Percentiles rank a stretch among this genome's conserved stretches.
Conservation (phyloP, 1,140 invertebrate species). For the Propsilocerus akamusi region DNA sequence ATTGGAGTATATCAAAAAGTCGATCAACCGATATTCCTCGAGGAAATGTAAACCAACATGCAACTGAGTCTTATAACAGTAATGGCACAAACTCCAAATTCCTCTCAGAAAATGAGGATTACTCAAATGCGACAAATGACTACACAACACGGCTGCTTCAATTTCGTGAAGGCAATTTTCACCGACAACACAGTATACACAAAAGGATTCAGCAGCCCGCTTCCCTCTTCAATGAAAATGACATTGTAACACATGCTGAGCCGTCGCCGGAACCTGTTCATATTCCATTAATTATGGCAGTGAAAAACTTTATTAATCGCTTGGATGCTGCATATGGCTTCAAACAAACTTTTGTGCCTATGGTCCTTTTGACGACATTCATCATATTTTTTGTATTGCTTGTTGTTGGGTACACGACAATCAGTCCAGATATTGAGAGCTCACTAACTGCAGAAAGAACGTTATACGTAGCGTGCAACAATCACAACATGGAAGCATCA, state of each 20-base stretch:
- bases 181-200: neutral
- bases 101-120: neutral
- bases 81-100: neutral
- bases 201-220: neutral
- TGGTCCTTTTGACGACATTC: conserved; percentile 35
- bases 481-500: neutral
- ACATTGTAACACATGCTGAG: conserved; percentile 4
- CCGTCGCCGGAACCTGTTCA: neutral
- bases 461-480: conserved; percentile 5
- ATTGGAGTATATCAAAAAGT: neutral
- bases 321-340: conserved; percentile 12
- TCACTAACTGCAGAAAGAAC: conserved; percentile 7
- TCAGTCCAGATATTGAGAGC: conserved; percentile 17
- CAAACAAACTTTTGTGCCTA: conserved; percentile 42
- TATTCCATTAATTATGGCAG: conserved; percentile 1
- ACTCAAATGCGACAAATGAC: neutral
- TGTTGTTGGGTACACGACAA: conserved; percentile 44
- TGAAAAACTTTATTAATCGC: conserved; percentile 5
- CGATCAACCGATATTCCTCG: neutral
- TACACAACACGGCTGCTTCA: conserved; percentile 4
- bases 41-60: neutral
- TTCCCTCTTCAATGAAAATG: neutral
- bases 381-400: conserved; percentile 43
- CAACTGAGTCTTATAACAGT: too few relatives aligned
- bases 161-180: neutral